Percentiles rank a stretch among this genome's conserved stretches.
These are phyloP conservation scores for Leistus spinibarbis DNA, from an alignment of 2,888 invertebrate species.

Conservation along the genomic window DNA sequence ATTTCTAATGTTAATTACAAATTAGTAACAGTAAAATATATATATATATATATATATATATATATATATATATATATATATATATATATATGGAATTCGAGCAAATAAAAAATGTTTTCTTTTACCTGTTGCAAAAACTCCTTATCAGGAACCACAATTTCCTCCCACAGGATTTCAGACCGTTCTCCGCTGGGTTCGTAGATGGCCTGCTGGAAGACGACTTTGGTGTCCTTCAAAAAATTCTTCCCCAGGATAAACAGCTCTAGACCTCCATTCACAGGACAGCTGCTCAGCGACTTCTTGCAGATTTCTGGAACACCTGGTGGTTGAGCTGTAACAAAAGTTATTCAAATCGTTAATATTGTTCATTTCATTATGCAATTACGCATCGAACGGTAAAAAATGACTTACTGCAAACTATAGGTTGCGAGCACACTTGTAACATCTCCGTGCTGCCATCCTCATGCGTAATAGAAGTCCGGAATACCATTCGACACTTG, in stretches of 20 bases:
- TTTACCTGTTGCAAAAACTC: constrained; percentile 84
- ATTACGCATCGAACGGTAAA: background rate
- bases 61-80: background rate
- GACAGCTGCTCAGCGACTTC: constrained; percentile 81
- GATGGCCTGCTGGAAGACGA: constrained; percentile 70
- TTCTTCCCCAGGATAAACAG: constrained; percentile 90
- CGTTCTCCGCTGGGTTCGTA: constrained; percentile 56
- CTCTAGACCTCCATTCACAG: constrained; percentile 80
- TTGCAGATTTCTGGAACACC: constrained; percentile 92
- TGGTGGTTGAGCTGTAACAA: constrained; percentile 80
- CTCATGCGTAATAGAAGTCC: constrained; percentile 78
- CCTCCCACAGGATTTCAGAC: constrained; percentile 73
- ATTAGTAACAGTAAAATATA: constrained; percentile 8
- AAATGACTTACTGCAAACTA: constrained; percentile 85
- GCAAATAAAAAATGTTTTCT: too few species aligned
- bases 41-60: background rate
- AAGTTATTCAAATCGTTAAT: constrained; percentile 6
- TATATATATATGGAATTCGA: too few species aligned
- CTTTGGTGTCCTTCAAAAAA: constrained; percentile 87
- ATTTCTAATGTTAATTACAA: too few species aligned
- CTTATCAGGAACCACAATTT: constrained; percentile 83
- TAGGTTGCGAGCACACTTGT: constrained; percentile 88
- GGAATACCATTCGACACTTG: constrained; percentile 92
- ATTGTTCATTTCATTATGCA: background rate
- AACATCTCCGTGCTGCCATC: constrained; percentile 82